Base-by-base conservation (phyloP, 1,140 invertebrate species). In the Cataglyphis hispanica region DNA sequence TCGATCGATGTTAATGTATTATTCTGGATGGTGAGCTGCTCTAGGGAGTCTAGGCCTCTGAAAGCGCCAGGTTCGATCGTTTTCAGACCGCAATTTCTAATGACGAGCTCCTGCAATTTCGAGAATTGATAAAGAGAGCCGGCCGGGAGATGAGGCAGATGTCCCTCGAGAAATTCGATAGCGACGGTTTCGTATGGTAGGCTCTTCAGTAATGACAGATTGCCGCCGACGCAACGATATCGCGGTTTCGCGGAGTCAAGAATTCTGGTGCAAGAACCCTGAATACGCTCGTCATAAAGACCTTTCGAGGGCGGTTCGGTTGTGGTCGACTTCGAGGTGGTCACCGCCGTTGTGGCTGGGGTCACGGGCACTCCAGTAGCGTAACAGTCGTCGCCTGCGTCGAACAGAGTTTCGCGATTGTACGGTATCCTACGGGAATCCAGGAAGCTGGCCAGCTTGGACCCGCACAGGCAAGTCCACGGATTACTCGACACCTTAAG, bases 381-480 rank as follows among this genome's bases (percentile, higher is more conserved):
- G 34, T 87, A 88, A 72, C 92, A 93, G 8, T 91, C 84, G 2
- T 90, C 87, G 7, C 19, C 90, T 46, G 64, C n/a, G 0, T 83
- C n/a, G 0, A 91, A 1, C 13, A 92, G 34, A 0, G 80, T 75
- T 43, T 86, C 66, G 2, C 80, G 84, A 16, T 91, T 78, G 69
- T 93, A 93, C 2, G 77, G 67, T 53, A 93, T 86, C 7, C 75
- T 16, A 4, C 88, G 85, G 8, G 83, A 34, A 8, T 91, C 61
- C 46, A 93, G 61, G 13, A 92, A 87, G n/a, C 78, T 66, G 4
- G 84, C 66, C 1, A 93, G 67, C 60, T 89, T 91, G 0, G 46
- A 74, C 0, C 86, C 90, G 61, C 91, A 93, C 0, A 93, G 43
- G 25, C 92, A 93, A 34, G 88, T 92, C 92, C 92, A 93, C 4